A percentile compares a stretch with the other conserved stretches of the same genome.
Conservation (phyloP, 2,113 vertebrate species). For the Brachyhypopomus gauderio region DNA sequence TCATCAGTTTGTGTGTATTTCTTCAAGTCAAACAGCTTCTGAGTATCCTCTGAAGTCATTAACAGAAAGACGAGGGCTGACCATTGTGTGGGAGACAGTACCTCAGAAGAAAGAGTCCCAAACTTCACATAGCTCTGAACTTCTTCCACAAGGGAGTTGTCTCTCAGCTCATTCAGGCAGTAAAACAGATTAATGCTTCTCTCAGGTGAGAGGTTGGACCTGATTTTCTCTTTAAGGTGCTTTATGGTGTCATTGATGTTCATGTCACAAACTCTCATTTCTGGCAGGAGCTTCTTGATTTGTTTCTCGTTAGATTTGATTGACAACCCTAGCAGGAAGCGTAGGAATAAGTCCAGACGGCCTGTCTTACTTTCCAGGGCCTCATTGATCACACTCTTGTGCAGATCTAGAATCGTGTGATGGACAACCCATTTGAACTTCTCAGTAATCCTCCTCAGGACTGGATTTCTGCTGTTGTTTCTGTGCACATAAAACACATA, state of each 20-base stretch:
- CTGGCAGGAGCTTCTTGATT: conserved; percentile 9
- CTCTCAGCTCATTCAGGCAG: conserved; percentile 37
- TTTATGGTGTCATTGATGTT: not conserved
- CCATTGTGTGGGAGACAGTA: conserved; percentile 18
- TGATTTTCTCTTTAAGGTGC: not conserved
- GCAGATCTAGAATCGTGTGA: not conserved
- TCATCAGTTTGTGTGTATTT: conserved; percentile 35
- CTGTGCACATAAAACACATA: not conserved
- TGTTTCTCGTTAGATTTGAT: not conserved
- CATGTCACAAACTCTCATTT: not conserved
- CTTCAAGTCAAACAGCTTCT: conserved; percentile 28
- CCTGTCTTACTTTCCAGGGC: conserved; percentile 41
- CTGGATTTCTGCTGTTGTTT: not conserved
- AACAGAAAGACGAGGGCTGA: conserved; percentile 25
- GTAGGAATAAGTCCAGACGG: conserved; percentile 20
- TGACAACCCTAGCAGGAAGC: conserved; percentile 45
- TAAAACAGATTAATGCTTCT: conserved; percentile 36
- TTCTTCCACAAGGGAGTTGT: not conserved
- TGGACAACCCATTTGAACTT: not conserved
- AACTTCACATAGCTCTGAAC: conserved; percentile 19
- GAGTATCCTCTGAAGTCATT: conserved; percentile 5
- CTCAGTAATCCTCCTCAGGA: not conserved
- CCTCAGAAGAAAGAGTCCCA: not conserved
- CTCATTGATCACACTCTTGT: not conserved
- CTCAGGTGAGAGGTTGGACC: conserved; percentile 11